These are phyloP conservation scores for Siniperca chuatsi DNA, from an alignment of 2,113 vertebrate species.

Conservation along the genomic window DNA sequence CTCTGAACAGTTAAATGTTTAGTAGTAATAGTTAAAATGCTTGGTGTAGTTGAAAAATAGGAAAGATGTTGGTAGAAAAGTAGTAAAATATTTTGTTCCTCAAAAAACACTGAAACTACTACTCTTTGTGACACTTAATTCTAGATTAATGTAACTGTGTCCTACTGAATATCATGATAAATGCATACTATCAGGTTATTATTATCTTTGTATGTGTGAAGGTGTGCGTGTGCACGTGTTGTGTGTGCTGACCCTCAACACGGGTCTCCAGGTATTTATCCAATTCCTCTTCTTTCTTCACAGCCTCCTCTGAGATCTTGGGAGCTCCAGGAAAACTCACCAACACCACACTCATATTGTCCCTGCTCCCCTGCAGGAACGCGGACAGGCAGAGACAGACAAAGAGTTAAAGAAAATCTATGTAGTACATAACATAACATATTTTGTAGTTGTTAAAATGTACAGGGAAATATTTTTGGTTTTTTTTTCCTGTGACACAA, in stretches of 20 bases:
- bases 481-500: not conserved
- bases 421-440: not conserved
- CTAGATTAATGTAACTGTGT: no score
- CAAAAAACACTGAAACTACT: not conserved
- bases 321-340: slow-evolving; percentile 97
- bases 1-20: not conserved
- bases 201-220: not conserved
- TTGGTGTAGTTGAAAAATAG: no score
- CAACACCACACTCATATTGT: slow-evolving; percentile 99
- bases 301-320: slow-evolving; percentile 95
- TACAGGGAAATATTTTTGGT: not conserved
- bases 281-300: slow-evolving; percentile 95
- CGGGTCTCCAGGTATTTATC: slow-evolving; percentile 97
- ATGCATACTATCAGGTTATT: not conserved
- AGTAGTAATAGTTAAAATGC: not conserved
- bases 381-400: not conserved
- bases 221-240: not conserved
- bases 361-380: slow-evolving; percentile 92
- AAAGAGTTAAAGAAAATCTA: not conserved
- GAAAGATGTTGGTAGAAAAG: not conserved
- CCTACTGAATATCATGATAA: not conserved
- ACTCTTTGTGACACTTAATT: not conserved
- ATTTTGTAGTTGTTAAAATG: not conserved
- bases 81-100: not conserved
- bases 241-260: slow-evolving; percentile 91